These are phyloP conservation scores for Rhopalosiphum padi DNA, from an alignment of 1,140 invertebrate genomes.

Conservation along the genomic window DNA sequence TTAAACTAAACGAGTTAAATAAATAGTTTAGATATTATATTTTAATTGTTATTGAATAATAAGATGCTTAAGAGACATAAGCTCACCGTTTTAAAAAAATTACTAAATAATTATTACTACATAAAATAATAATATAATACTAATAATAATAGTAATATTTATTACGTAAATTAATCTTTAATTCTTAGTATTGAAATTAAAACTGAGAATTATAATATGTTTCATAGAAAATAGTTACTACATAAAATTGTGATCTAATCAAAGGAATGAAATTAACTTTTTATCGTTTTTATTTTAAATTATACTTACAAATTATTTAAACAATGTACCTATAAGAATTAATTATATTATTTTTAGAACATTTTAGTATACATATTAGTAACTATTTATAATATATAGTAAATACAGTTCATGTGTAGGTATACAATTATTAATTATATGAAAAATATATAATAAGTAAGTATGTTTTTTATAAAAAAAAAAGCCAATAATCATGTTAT, in stretches of 20 bases:
- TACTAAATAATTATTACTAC: not conserved
- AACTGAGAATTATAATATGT: not conserved
- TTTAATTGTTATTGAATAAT: not conserved
- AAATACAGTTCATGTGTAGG: too few relatives aligned
- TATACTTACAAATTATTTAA: not conserved
- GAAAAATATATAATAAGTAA: too few relatives aligned
- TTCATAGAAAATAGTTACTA: not conserved
- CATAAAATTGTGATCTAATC: not conserved
- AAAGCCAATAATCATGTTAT: not conserved
- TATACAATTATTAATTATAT: too few relatives aligned
- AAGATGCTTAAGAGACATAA: not conserved
- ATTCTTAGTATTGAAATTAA: not conserved
- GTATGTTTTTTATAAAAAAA: not conserved
- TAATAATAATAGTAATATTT: too few relatives aligned
- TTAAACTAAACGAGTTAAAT: not conserved
- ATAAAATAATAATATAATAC: too few relatives aligned
- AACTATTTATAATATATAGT: too few relatives aligned
- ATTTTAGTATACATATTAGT: too few relatives aligned
- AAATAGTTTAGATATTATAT: not conserved
- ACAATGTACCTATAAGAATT: too few relatives aligned
- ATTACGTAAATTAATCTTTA: not conserved
- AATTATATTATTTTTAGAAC: too few relatives aligned
- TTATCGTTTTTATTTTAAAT: too few relatives aligned
- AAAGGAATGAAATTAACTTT: not conserved
- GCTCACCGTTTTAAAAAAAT: not conserved